Evolutionary conservation across 2,113 vertebrate species (phyloP).

Genomic region (Saguinus imperator): DNA sequence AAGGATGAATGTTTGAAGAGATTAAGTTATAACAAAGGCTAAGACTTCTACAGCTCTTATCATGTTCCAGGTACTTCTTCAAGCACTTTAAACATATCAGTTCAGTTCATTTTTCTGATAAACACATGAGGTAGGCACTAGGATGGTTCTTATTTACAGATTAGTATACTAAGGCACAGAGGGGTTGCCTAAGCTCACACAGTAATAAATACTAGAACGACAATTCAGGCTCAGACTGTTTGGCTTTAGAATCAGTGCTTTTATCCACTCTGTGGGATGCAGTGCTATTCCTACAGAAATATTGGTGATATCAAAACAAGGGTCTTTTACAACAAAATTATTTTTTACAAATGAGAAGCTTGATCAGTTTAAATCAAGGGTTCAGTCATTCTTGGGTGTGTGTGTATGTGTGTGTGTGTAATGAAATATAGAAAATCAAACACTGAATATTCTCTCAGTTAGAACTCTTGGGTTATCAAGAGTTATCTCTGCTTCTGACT

Average conservation of each 20-base stretch:
- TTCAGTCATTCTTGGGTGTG: not conserved
- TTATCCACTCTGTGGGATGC: not conserved
- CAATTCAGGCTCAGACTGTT: not conserved
- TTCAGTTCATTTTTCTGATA: not conserved
- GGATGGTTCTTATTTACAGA: not conserved
- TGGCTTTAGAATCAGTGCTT: not conserved
- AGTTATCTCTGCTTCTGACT: not conserved
- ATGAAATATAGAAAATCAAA: not conserved
- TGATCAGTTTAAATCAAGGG: not conserved
- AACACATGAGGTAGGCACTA: not conserved
- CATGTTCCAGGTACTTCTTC: not conserved
- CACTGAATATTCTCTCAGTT: not conserved
- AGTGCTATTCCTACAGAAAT: not conserved
- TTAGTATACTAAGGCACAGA: conserved; percentile 3
- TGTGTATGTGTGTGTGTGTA: not conserved
- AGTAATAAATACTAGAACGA: not conserved
- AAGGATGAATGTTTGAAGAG: not conserved
- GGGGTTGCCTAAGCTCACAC: not conserved
- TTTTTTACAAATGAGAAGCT: not conserved
- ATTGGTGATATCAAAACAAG: not conserved
- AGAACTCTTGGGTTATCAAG: not conserved
- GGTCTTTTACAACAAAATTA: not conserved
- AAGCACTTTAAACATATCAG: not conserved
- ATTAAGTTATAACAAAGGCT: not conserved
- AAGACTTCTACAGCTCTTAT: not conserved